Percentiles rank a stretch among this genome's conserved stretches.
phyloP scores from a whole-genome alignment of 2,797 vertebrate genomes.

The Melanotaenia boesemani region DNA sequence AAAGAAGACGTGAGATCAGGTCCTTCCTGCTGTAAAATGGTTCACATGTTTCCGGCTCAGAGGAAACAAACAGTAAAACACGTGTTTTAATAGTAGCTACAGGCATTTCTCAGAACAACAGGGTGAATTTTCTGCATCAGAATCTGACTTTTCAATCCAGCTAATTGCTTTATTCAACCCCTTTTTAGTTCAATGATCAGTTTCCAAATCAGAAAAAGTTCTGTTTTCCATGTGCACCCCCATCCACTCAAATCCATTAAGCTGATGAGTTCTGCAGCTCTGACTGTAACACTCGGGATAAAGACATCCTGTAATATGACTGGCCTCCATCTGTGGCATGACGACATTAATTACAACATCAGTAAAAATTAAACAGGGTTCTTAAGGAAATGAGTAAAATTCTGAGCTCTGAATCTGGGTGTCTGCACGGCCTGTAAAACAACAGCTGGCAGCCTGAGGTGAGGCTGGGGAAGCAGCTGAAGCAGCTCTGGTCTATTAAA shows the following conservation, averaged over 20 bases:
- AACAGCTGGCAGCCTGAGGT: slow-evolving; percentile 23
- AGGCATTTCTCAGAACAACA: too few species aligned
- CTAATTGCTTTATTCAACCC: slow-evolving; percentile 29
- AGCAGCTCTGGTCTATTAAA: slow-evolving; percentile 39
- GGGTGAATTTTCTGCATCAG: too few species aligned
- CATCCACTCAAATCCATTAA: slow-evolving; percentile 12
- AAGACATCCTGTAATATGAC: neutral
- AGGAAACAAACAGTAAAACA: too few species aligned
- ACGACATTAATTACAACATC: neutral
- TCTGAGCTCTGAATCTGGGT: slow-evolving; percentile 7
- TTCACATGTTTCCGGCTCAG: too few species aligned
- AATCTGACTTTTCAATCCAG: slow-evolving; percentile 1
- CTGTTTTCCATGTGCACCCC: neutral
- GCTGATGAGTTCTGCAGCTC: slow-evolving; percentile 25
- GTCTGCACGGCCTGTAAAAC: slow-evolving; percentile 4
- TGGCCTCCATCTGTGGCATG: too few species aligned
- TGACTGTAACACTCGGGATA: neutral
- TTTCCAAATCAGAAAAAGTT: slow-evolving; percentile 20
- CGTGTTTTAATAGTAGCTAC: too few species aligned
- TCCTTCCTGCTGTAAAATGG: too few species aligned
- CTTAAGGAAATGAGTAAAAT: too few species aligned
- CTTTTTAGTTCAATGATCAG: slow-evolving; percentile 11
- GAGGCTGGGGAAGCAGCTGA: slow-evolving; percentile 22
- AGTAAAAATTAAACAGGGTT: neutral
- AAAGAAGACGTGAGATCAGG: too few species aligned